phyloP scores from a whole-genome alignment of 1,140 invertebrate genomes.

The Coptotermes formosanus region DNA sequence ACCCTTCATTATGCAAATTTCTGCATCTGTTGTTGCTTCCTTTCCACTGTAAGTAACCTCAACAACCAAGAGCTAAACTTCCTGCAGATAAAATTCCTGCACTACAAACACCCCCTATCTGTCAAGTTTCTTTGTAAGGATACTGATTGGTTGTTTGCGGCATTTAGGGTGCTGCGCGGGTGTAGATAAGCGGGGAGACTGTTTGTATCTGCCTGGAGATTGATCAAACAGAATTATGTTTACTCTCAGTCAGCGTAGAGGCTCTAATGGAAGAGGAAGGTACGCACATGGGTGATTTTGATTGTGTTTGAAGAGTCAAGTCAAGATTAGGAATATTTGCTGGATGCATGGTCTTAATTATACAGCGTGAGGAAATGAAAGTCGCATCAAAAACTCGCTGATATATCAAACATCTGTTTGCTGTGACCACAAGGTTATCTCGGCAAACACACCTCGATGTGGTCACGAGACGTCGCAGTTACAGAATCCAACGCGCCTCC shows the following conservation, averaged over 20 bases:
- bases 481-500: neutral
- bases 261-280: neutral
- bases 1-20: no score
- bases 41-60: no score
- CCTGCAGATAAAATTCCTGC: neutral
- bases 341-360: neutral
- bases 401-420: neutral
- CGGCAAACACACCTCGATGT: neutral
- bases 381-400: neutral
- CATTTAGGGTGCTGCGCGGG: neutral
- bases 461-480: neutral
- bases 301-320: neutral
- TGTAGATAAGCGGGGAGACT: neutral
- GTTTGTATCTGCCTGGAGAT: neutral
- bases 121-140: neutral
- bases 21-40: no score
- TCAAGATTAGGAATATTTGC: neutral
- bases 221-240: neutral
- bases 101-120: neutral
- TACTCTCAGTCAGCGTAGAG: neutral
- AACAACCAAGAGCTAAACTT: no score
- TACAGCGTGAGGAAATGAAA: no score
- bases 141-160: neutral
- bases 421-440: neutral
- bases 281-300: neutral